Base-by-base conservation (phyloP, 2,797 vertebrate species). In the Syngnathus rostellatus region DNA sequence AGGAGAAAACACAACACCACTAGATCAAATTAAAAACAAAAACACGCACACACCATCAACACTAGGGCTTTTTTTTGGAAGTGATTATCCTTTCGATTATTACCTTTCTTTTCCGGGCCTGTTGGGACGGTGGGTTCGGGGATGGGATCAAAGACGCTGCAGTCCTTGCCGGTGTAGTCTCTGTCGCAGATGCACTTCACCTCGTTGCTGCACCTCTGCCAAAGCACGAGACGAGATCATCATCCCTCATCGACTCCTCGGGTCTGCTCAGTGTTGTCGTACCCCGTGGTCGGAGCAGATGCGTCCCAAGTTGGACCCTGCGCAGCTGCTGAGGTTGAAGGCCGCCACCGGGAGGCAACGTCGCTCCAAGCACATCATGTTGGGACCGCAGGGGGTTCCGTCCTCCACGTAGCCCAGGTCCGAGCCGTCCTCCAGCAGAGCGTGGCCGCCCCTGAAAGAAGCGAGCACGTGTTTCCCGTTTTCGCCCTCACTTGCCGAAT, bases 141-240 rank as follows among this genome's bases (percentile, higher is more conserved):
- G 70, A 95, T 91, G 57, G 94, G 95, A 83, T 98, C 94, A 55
- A 92, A 93, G 16, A 96, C 92, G 1, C 95, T 97, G 90, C 95
- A 97, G 88, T 97, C 95, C 85, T 95, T 98, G 75, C 95, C 95
- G 0, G 95, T 97, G 91, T 94, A 95, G 83, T 96, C 94, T 0
- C 93, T 71, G 79, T 94, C 91, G 73, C 95, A 98, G 90, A 98
- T 96, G 71, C 95, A 98, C 76, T 95, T 96, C 73, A 94, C 95
- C 80, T 98, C 94, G 0, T 96, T 98, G 77, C 95, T 97, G 88
- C 95, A 98, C 14, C 93, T 94, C 95, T 96, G 63, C 0, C 5
- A 62, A 37, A 62, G 17, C n/a, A 17, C 43, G 40, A 67, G 16
- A 58, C 2, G 55, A 51, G 17, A 51, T 48, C 25, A 38, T 25